These are phyloP conservation scores for Naso thynnoides DNA, from an alignment of 2,797 vertebrate species.

Conservation along the genomic window DNA sequence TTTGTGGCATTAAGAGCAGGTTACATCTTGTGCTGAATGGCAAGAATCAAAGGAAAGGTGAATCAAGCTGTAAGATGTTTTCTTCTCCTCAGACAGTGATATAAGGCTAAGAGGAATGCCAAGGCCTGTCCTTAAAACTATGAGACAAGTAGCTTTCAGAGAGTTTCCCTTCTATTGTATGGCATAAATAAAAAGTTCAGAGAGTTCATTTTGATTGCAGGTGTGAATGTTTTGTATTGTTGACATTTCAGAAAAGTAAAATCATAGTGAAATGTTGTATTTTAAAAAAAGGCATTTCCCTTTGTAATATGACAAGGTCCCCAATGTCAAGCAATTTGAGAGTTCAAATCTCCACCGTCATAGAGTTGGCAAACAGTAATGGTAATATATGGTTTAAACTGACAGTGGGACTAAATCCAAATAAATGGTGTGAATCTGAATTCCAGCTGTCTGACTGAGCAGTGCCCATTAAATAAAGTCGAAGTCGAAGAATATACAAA, in stretches of 20 bases:
- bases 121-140: background rate
- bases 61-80: slow-evolving; percentile 14
- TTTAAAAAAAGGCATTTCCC: too few relatives aligned
- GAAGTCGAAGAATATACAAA: background rate
- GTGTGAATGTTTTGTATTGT: too few relatives aligned
- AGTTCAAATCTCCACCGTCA: too few relatives aligned
- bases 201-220: too few relatives aligned
- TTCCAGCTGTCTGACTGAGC: background rate
- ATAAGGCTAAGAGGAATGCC: background rate
- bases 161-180: too few relatives aligned
- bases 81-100: background rate
- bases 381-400: background rate
- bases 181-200: too few relatives aligned
- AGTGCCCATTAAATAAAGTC: background rate
- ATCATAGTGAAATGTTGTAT: too few relatives aligned
- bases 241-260: too few relatives aligned
- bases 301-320: too few relatives aligned
- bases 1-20: slow-evolving; percentile 11
- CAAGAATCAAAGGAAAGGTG: slow-evolving; percentile 7
- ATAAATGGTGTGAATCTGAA: background rate
- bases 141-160: background rate
- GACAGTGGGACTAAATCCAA: background rate
- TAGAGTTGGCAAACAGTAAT: too few relatives aligned
- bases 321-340: too few relatives aligned
- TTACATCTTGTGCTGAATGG: slow-evolving; percentile 25